Evolutionary conservation across 1,140 invertebrate species (phyloP).

Genomic region (Pogonomyrmex californicus): DNA sequence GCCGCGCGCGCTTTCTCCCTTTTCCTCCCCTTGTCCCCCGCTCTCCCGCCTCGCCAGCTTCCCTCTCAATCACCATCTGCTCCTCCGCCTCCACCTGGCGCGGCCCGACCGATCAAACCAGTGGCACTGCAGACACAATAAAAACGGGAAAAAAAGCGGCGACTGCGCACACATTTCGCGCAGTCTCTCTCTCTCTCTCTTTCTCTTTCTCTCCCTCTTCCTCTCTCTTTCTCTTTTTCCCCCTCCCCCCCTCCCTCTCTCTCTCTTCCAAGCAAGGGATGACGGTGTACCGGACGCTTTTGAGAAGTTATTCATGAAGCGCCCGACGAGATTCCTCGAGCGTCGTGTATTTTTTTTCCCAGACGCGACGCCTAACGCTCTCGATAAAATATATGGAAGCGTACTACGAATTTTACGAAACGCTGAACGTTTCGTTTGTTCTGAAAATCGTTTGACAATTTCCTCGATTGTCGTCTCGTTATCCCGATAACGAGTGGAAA

Average conservation of each 20-base stretch:
- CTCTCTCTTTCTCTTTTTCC: not conserved
- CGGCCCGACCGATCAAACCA: slow-evolving; percentile 79
- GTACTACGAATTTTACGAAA: slow-evolving; percentile 63
- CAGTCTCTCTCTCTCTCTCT: slow-evolving; percentile 61
- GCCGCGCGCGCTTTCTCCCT: slow-evolving; percentile 9
- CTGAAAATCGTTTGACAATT: slow-evolving; percentile 10
- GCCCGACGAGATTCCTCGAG: slow-evolving; percentile 74
- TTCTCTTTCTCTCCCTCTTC: slow-evolving; percentile 1
- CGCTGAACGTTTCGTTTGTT: slow-evolving; percentile 41
- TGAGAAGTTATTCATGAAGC: slow-evolving; percentile 82
- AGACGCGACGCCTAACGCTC: slow-evolving; percentile 25
- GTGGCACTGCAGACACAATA: slow-evolving; percentile 83
- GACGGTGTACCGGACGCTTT: slow-evolving; percentile 71
- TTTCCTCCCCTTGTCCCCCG: slow-evolving; percentile 41
- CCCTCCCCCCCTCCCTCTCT: not conserved
- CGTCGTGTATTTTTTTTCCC: slow-evolving; percentile 48
- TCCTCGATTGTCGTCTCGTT: not conserved
- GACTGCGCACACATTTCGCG: slow-evolving; percentile 70
- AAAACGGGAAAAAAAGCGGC: slow-evolving; percentile 80
- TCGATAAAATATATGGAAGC: slow-evolving; percentile 67
- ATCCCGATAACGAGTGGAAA: slow-evolving; percentile 5
- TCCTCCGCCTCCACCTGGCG: slow-evolving; percentile 76
- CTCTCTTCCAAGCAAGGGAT: slow-evolving; percentile 28
- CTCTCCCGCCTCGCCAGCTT: slow-evolving; percentile 37
- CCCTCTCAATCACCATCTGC: slow-evolving; percentile 76